Conservation (phyloP, 2,888 invertebrate genomes). For the Kuschelorhynchus macadamiae region DNA sequence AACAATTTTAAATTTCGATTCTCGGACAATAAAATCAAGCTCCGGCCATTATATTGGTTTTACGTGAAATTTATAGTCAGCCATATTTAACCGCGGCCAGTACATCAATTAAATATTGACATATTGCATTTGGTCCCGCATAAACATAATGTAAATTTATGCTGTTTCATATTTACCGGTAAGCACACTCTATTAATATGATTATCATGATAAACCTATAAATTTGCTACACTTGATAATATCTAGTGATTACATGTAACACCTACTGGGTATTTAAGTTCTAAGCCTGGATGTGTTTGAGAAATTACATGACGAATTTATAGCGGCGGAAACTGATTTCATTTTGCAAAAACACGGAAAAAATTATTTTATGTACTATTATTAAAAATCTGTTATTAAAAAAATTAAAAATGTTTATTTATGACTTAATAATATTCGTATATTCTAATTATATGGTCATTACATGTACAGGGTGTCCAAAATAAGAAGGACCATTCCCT, state of each 20-base stretch:
- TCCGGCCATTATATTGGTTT: conserved; percentile 49
- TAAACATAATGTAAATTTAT: conserved; percentile 61
- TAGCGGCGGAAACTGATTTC: too few relatives aligned
- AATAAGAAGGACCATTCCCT: too few relatives aligned
- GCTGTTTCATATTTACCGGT: conserved; percentile 56
- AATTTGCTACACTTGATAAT: conserved; percentile 16
- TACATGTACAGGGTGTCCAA: too few relatives aligned
- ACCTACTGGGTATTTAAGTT: not conserved
- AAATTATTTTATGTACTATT: too few relatives aligned
- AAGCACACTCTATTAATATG: conserved; percentile 54
- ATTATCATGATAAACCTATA: conserved; percentile 49
- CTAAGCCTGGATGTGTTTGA: too few relatives aligned
- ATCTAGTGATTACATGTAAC: conserved; percentile 11
- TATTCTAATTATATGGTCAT: too few relatives aligned
- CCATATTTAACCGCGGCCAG: conserved; percentile 51
- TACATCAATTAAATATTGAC: conserved; percentile 61
- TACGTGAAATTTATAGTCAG: conserved; percentile 53
- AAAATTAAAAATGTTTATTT: too few relatives aligned
- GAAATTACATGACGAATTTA: too few relatives aligned
- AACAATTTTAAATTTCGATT: too few relatives aligned
- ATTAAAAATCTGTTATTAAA: too few relatives aligned
- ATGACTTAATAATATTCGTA: too few relatives aligned
- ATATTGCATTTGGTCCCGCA: conserved; percentile 59
- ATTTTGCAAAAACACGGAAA: too few relatives aligned
- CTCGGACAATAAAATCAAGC: conserved; percentile 38